phyloP scores from a whole-genome alignment of 2,888 invertebrate genomes.

The Poecilus cupreus region DNA sequence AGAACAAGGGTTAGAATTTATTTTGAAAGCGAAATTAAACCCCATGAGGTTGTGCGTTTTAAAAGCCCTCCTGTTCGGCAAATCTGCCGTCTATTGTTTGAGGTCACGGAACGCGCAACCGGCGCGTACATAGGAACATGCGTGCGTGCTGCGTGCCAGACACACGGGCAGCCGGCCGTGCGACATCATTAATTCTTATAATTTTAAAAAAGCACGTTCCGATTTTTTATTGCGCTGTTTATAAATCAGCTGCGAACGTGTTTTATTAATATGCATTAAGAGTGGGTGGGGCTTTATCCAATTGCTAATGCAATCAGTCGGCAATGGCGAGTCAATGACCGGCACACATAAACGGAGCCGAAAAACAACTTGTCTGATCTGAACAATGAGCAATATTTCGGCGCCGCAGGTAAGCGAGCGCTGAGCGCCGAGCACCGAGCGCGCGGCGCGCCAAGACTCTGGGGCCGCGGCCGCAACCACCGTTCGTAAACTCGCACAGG shows the following conservation, averaged over 20 bases:
- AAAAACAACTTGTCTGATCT: conserved; percentile 60
- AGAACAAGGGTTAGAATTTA: conserved; percentile 58
- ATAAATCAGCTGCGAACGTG: conserved; percentile 71
- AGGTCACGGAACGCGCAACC: conserved; percentile 66
- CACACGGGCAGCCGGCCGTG: conserved; percentile 49
- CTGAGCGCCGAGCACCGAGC: not conserved
- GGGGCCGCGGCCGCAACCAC: not conserved
- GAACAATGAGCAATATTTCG: conserved; percentile 16
- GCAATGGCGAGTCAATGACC: conserved; percentile 67
- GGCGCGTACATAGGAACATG: conserved; percentile 64
- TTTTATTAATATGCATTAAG: conserved; percentile 71
- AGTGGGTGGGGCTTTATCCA: conserved; percentile 70
- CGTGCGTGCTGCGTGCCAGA: conserved; percentile 44
- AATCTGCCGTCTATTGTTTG: conserved; percentile 68
- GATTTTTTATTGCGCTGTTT: conserved; percentile 66
- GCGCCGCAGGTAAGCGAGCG: conserved; percentile 27
- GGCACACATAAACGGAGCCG: conserved; percentile 69
- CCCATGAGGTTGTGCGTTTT: conserved; percentile 57
- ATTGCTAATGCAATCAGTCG: conserved; percentile 71
- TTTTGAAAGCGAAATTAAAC: conserved; percentile 59
- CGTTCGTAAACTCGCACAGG: not conserved
- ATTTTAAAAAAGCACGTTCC: conserved; percentile 68
- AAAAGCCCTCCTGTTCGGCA: conserved; percentile 61
- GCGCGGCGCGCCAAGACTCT: not conserved
- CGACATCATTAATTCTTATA: conserved; percentile 64